Conservation (phyloP, 2,888 invertebrate species). For the Zaprionus lineosus region DNA sequence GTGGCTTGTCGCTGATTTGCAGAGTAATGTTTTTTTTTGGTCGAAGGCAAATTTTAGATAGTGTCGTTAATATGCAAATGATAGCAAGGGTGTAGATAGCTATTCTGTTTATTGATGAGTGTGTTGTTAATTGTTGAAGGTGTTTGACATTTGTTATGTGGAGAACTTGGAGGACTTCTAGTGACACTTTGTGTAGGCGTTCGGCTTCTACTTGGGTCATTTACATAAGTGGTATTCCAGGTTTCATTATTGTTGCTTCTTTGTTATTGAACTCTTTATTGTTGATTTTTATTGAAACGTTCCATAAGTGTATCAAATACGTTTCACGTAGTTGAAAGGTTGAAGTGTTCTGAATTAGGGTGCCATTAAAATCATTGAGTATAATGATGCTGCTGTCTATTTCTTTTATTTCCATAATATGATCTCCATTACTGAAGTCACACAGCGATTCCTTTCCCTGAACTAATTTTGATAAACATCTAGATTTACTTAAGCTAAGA, state of each 20-base stretch:
- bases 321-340: neutral
- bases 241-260: neutral
- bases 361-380: slow-evolving; percentile 9
- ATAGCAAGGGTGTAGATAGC: neutral
- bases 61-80: neutral
- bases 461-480: slow-evolving; percentile 5
- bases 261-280: slow-evolving; percentile 3
- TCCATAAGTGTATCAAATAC: slow-evolving; percentile 9
- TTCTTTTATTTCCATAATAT: neutral
- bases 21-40: neutral
- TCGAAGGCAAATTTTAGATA: neutral
- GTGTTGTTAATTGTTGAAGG: neutral
- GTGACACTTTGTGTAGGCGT: neutral
- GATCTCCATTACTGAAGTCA: slow-evolving; percentile 1
- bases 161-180: neutral
- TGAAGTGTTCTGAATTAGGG: neutral
- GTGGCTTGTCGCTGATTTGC: too few relatives aligned
- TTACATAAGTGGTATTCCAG: neutral
- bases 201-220: slow-evolving; percentile 6
- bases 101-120: neutral
- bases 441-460: slow-evolving; percentile 5
- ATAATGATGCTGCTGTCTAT: neutral
- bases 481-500: neutral
- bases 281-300: slow-evolving; percentile 2
- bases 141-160: neutral